These are phyloP conservation scores for Drosophila eohydei DNA, from an alignment of 2,888 invertebrate species.

Conservation along the genomic window DNA sequence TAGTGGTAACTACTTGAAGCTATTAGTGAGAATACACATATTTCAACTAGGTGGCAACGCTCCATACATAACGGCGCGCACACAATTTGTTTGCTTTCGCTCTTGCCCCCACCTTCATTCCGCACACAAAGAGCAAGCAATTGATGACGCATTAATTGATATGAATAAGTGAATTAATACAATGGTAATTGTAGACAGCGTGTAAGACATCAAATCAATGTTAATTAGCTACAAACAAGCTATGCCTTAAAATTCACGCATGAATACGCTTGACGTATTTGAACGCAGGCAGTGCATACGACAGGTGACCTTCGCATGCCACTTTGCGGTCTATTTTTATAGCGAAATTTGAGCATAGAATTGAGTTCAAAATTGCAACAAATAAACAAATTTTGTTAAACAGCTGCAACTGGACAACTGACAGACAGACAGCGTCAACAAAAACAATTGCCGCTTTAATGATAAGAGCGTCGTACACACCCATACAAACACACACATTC, in stretches of 20 bases:
- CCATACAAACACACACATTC: constrained; percentile 19
- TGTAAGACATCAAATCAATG: constrained; percentile 26
- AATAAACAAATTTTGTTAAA: constrained; percentile 7
- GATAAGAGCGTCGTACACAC: constrained; percentile 54
- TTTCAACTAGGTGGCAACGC: constrained; percentile 40
- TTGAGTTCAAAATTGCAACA: constrained; percentile 11
- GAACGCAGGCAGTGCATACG: constrained; percentile 41
- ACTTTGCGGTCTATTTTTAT: constrained; percentile 45
- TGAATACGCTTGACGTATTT: constrained; percentile 44
- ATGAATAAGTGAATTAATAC: constrained; percentile 51
- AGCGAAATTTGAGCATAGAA: constrained; percentile 35
- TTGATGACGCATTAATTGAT: constrained; percentile 55
- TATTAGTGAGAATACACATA: too few species aligned
- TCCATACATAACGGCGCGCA: constrained; percentile 24
- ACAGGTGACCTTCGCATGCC: constrained; percentile 69
- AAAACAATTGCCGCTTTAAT: constrained; percentile 64
- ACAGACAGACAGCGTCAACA: constrained; percentile 38
- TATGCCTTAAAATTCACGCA: constrained; percentile 42
- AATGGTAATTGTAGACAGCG: constrained; percentile 32
- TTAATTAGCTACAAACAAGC: constrained; percentile 36
- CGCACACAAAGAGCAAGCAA: not conserved
- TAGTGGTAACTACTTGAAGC: too few species aligned
- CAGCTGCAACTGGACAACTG: constrained; percentile 30
- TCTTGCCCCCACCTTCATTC: constrained; percentile 11
- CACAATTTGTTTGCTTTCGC: constrained; percentile 25